Conservation (phyloP, 2,888 invertebrate genomes). For the Eubasilissa splendida region DNA sequence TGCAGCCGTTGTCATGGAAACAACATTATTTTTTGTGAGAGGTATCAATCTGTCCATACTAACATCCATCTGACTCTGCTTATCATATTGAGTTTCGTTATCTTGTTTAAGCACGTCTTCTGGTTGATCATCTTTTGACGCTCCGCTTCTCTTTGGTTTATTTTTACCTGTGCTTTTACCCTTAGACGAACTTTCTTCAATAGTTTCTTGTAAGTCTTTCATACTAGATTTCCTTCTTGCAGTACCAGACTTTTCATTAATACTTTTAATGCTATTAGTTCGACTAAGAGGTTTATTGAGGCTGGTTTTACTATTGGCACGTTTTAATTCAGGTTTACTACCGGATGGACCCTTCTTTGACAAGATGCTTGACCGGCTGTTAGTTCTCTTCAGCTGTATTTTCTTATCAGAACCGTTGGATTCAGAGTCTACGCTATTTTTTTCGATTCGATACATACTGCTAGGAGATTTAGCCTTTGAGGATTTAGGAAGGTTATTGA, state of each 20-base stretch:
- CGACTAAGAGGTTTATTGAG: slow-evolving; percentile 66
- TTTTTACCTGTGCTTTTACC: slow-evolving; percentile 59
- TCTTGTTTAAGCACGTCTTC: slow-evolving; percentile 67
- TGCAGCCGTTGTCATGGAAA: slow-evolving; percentile 75
- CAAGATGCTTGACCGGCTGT: slow-evolving; percentile 52
- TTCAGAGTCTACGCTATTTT: slow-evolving; percentile 31
- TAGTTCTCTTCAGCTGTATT: slow-evolving; percentile 49
- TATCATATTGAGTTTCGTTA: slow-evolving; percentile 70
- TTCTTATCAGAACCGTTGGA: slow-evolving; percentile 48
- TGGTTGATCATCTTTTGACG: slow-evolving; percentile 61
- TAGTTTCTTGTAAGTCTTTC: slow-evolving; percentile 60
- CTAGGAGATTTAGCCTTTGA: slow-evolving; percentile 39
- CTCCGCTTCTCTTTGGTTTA: slow-evolving; percentile 57
- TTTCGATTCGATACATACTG: slow-evolving; percentile 27
- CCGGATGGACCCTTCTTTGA: slow-evolving; percentile 45
- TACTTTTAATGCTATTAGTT: slow-evolving; percentile 67
- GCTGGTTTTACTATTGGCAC: slow-evolving; percentile 64
- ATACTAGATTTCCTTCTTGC: slow-evolving; percentile 48
- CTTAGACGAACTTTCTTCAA: slow-evolving; percentile 51
- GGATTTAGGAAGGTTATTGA: slow-evolving; percentile 27
- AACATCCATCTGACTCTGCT: slow-evolving; percentile 63
- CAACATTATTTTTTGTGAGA: slow-evolving; percentile 70
- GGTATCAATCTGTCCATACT: slow-evolving; percentile 66
- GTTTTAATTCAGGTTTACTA: slow-evolving; percentile 58
- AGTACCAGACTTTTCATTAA: slow-evolving; percentile 60